phyloP scores from a whole-genome alignment of 2,113 vertebrate species.

The Symphodus melops region DNA sequence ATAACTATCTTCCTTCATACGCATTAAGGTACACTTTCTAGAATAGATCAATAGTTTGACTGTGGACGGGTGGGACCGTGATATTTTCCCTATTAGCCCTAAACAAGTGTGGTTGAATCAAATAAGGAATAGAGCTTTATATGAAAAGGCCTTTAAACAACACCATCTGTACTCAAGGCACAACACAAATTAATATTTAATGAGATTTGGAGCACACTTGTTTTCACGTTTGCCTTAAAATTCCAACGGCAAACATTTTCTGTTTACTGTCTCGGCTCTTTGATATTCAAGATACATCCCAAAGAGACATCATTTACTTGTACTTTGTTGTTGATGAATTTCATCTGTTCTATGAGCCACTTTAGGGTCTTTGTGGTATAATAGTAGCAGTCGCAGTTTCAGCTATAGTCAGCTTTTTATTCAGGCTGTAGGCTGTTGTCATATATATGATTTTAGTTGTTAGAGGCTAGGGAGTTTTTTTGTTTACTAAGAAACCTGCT shows the following conservation, averaged over 20 bases:
- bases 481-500: neutral
- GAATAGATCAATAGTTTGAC: neutral
- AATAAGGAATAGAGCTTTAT: neutral
- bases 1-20: neutral
- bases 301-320: conserved; percentile 8
- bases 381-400: neutral
- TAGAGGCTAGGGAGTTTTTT: neutral
- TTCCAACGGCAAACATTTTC: neutral
- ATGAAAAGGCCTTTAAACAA: neutral
- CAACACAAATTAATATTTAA: neutral
- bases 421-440: neutral
- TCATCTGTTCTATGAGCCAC: neutral
- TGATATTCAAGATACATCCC: conserved; percentile 1
- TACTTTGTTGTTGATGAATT: neutral
- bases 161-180: neutral
- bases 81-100: neutral
- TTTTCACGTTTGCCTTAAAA: neutral
- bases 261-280: conserved; percentile 4
- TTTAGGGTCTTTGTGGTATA: neutral
- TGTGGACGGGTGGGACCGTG: neutral
- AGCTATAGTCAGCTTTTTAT: neutral
- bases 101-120: neutral
- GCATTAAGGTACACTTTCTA: neutral
- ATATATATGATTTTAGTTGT: neutral
- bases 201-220: neutral